Evolutionary conservation across 2,888 invertebrate species (phyloP).

Genomic region (Mythimna albipuncta): DNA sequence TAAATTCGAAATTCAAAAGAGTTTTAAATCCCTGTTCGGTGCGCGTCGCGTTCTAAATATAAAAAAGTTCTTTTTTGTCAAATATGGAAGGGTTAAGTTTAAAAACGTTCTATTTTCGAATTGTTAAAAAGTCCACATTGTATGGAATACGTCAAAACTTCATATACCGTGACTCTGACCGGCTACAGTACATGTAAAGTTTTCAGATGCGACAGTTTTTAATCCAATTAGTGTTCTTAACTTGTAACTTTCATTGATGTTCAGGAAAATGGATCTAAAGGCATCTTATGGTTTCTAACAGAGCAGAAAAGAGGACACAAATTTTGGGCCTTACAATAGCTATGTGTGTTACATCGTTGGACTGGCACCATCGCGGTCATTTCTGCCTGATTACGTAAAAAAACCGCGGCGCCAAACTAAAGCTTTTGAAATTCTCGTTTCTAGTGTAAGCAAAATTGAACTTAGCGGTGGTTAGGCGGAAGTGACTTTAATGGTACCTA

Average conservation of each 20-base stretch:
- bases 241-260: not conserved
- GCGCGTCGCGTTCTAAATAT: constrained; percentile 89
- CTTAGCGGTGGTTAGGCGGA: too few relatives aligned
- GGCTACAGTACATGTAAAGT: constrained; percentile 64
- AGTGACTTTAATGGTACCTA: too few relatives aligned
- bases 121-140: constrained; percentile 90
- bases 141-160: constrained; percentile 90
- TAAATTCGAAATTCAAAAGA: constrained; percentile 89
- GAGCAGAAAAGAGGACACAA: too few relatives aligned
- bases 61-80: constrained; percentile 89
- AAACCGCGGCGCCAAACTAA: too few relatives aligned
- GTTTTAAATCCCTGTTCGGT: constrained; percentile 85
- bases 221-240: not conserved
- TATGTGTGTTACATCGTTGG: too few relatives aligned
- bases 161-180: constrained; percentile 73
- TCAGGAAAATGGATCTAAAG: too few relatives aligned
- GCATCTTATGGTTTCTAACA: too few relatives aligned
- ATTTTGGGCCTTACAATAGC: too few relatives aligned
- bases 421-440: too few relatives aligned
- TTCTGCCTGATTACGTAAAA: too few relatives aligned
- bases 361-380: too few relatives aligned
- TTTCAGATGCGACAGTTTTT: constrained; percentile 30
- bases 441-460: too few relatives aligned
- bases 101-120: constrained; percentile 91
- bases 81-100: constrained; percentile 91